Evolutionary conservation across 2,113 vertebrate genomes (phyloP).

Genomic region (Ochotona princeps): DNA sequence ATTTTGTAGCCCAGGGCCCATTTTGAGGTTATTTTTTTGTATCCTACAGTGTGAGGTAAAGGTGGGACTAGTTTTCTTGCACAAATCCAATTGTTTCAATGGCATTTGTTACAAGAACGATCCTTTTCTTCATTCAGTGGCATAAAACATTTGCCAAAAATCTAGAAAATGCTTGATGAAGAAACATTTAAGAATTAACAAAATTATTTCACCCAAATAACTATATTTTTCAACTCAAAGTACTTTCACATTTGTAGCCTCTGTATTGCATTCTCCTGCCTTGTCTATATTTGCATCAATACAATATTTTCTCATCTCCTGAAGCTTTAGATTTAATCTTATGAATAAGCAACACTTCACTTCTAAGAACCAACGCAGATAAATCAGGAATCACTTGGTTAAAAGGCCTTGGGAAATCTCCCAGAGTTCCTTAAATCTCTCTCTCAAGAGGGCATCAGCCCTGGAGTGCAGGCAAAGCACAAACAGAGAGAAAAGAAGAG

Average conservation of each 20-base stretch:
- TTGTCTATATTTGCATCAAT: background rate
- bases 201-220: no score
- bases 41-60: background rate
- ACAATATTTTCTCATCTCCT: background rate
- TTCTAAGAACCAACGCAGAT: background rate
- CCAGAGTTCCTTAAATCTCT: background rate
- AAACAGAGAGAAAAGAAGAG: background rate
- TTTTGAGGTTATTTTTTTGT: slow-evolving; percentile 11
- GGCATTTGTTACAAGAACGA: slow-evolving; percentile 32
- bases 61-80: background rate
- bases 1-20: background rate
- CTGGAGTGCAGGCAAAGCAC: background rate
- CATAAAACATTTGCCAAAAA: slow-evolving; percentile 18
- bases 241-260: background rate
- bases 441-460: background rate
- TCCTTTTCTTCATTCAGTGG: background rate
- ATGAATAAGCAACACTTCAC: background rate
- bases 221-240: no score
- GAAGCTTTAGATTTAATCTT: background rate
- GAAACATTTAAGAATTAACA: no score
- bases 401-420: background rate
- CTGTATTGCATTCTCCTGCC: background rate
- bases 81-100: background rate
- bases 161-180: no score
- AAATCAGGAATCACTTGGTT: background rate